Evolutionary conservation across 1,140 invertebrate species (phyloP).

Genomic region (Drosophila guanche): DNA sequence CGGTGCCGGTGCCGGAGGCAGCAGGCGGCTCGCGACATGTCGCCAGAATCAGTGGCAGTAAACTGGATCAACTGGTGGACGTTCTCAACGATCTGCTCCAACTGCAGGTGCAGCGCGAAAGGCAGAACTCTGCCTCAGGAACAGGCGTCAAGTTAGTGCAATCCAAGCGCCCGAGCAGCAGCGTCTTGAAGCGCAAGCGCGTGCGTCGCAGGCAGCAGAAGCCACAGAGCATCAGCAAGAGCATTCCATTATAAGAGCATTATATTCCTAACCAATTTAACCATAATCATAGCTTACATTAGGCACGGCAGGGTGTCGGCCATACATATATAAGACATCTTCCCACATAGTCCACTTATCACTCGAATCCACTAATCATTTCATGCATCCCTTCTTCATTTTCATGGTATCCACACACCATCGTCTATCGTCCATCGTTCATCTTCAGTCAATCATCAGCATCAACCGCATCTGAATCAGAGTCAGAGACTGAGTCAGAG

Average conservation of each 20-base stretch:
- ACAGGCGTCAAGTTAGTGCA: neutral
- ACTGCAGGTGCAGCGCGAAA: conserved; percentile 51
- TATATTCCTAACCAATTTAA: conserved; percentile 1
- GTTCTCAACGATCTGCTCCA: conserved; percentile 56
- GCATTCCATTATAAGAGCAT: neutral
- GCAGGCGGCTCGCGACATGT: neutral
- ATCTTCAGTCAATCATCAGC: conserved; percentile 70
- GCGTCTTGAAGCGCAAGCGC: conserved; percentile 12
- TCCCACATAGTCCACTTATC: too few species aligned
- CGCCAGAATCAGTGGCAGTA: conserved; percentile 42
- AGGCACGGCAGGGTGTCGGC: too few species aligned
- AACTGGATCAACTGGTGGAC: conserved; percentile 64
- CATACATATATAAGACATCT: too few species aligned
- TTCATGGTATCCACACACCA: conserved; percentile 35
- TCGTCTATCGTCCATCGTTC: conserved; percentile 16
- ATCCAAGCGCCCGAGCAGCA: conserved; percentile 4
- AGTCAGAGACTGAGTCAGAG: neutral
- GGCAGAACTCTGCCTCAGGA: neutral
- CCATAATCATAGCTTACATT: conserved; percentile 3
- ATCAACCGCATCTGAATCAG: conserved; percentile 37
- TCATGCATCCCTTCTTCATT: conserved; percentile 20
- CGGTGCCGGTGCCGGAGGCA: neutral
- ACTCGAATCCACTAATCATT: conserved; percentile 16
- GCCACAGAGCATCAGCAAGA: conserved; percentile 2
- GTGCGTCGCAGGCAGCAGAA: conserved; percentile 7